These are phyloP conservation scores for Eulithis prunata DNA, from an alignment of 2,888 invertebrate species.

Conservation along the genomic window DNA sequence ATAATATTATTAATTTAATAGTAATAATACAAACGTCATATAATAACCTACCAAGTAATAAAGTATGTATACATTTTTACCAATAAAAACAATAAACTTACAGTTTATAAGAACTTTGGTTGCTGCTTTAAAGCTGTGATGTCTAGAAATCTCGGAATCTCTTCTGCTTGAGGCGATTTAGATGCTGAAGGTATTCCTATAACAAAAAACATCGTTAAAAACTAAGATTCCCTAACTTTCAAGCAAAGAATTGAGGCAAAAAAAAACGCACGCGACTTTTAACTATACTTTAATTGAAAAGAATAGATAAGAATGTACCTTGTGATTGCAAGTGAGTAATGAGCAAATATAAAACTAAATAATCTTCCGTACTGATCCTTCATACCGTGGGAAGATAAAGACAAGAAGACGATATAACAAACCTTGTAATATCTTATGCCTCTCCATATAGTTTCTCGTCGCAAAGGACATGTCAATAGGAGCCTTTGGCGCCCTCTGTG, in stretches of 20 bases:
- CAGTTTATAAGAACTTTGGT: constrained; percentile 84
- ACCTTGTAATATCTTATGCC: constrained; percentile 86
- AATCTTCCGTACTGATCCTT: too few relatives aligned
- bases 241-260: too few relatives aligned
- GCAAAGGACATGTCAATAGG: constrained; percentile 87
- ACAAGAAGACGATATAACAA: background rate
- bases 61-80: constrained; percentile 24
- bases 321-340: too few relatives aligned
- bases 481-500: constrained; percentile 43
- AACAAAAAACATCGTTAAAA: constrained; percentile 42
- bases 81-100: constrained; percentile 26
- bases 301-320: too few relatives aligned
- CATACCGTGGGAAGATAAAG: too few relatives aligned
- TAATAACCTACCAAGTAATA: constrained; percentile 31
- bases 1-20: constrained; percentile 22
- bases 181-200: constrained; percentile 52
- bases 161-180: constrained; percentile 49
- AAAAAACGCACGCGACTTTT: too few relatives aligned
- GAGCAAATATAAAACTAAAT: too few relatives aligned
- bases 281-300: too few relatives aligned
- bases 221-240: too few relatives aligned
- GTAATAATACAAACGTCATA: constrained; percentile 33
- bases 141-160: constrained; percentile 86
- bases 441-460: constrained; percentile 89
- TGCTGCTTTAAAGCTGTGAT: constrained; percentile 88